phyloP scores from a whole-genome alignment of 2,797 vertebrate genomes.

The Pampus argenteus region DNA sequence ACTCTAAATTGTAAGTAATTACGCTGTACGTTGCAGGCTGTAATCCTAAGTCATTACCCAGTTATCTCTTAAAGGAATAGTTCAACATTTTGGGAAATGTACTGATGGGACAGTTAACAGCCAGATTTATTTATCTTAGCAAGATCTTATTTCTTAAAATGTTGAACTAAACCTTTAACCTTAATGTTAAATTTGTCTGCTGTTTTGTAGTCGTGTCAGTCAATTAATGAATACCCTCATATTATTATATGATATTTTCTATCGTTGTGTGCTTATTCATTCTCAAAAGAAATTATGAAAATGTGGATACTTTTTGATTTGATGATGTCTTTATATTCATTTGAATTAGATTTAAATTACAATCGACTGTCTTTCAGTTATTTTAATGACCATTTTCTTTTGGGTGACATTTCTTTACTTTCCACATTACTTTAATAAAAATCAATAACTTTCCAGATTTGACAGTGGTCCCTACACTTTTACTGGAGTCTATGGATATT shows the following conservation, averaged over 20 bases:
- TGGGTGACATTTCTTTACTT: background rate
- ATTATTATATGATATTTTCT: background rate
- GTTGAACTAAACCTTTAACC: background rate
- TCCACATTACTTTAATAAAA: background rate
- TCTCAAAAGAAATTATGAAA: background rate
- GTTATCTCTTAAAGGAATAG: constrained; percentile 3
- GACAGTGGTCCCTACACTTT: constrained; percentile 4
- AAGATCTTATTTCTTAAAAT: background rate
- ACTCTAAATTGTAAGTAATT: background rate
- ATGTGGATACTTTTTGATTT: too few species aligned
- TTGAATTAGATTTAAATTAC: background rate
- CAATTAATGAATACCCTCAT: background rate
- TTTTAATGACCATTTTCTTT: background rate
- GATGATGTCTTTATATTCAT: background rate
- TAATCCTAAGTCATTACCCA: background rate
- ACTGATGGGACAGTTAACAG: background rate
- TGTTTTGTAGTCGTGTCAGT: background rate
- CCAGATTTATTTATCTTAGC: background rate
- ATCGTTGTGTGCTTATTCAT: background rate
- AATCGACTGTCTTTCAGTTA: background rate
- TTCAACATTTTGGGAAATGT: background rate
- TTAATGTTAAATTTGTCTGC: background rate
- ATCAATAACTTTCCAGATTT: constrained; percentile 12
- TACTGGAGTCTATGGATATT: background rate
- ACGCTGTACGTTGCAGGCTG: too few species aligned